Evolutionary conservation across 2,888 invertebrate species (phyloP).

Genomic region (Cheiracanthium punctorium): DNA sequence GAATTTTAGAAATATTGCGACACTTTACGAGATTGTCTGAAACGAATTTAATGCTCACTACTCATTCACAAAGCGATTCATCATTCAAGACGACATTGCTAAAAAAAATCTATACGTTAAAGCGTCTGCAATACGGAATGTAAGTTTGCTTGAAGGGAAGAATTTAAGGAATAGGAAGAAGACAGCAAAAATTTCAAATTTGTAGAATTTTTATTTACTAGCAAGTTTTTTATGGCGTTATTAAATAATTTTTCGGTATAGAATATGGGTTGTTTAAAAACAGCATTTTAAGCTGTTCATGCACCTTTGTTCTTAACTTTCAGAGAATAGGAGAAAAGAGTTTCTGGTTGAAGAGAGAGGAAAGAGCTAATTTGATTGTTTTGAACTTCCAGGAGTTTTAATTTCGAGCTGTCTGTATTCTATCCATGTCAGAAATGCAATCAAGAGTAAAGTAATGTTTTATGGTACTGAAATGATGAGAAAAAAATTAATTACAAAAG

Average conservation of each 20-base stretch:
- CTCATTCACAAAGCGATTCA: slow-evolving; percentile 6
- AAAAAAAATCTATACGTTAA: neutral
- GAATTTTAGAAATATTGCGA: neutral
- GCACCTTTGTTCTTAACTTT: too few species aligned
- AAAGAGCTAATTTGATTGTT: neutral
- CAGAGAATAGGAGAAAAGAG: too few species aligned
- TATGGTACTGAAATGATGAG: neutral
- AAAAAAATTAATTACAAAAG: neutral
- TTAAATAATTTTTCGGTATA: too few species aligned
- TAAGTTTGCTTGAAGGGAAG: neutral
- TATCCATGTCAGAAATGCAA: neutral
- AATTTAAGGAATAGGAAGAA: neutral
- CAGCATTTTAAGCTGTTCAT: too few species aligned
- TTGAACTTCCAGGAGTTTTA: neutral
- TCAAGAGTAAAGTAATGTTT: neutral
- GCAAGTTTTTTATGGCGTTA: too few species aligned
- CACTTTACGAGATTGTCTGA: neutral
- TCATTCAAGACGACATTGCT: neutral
- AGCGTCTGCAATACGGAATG: neutral
- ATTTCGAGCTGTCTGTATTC: neutral
- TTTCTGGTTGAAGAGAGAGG: too few species aligned
- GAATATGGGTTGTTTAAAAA: too few species aligned
- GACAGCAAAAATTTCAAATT: neutral
- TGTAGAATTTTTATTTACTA: neutral
- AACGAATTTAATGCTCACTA: neutral